Base-by-base conservation (phyloP, 2,113 vertebrate species). In the Charadrius vociferus region DNA sequence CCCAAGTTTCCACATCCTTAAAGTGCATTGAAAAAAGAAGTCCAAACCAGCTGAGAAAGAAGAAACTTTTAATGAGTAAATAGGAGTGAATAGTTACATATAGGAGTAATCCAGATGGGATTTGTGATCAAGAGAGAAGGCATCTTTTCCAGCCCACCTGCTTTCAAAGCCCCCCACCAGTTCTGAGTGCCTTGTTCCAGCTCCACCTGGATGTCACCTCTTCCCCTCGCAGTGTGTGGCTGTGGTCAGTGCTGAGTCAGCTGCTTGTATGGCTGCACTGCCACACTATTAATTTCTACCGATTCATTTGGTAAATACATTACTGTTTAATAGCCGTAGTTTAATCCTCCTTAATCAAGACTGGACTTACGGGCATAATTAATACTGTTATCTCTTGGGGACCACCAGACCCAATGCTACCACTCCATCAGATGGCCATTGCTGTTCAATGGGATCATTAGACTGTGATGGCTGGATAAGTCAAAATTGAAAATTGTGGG, bases 221-320 rank as follows among this genome's bases (percentile, higher is more conserved):
- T 23, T 29, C 10, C 2, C 6, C 9, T 26, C 4, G 3, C 0
- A 0, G 23, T 3, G 1, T 8, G 22, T 49, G 43, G 5, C 26
- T 63, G 26, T 50, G 32, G 17, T 75, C 32, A 21, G 2, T 32
- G n/a, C 17, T 56, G 41, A 13, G 34, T n/a, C 29, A n/a, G 14
- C 10, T 50, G 11, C 5, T 7, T 61, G 2, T 12, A 29, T 52
- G 39, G 27, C 63, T 91, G 59, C 34, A 22, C 18, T 56, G 27
- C 10, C 1, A 0, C 3, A 1, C 13, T 47, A 30, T 37, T 43
- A n/a, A n/a, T 27, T 65, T 70, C 41, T 75, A 20, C 45, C 27
- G 34, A 1, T 30, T 47, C 0, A 0, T 62, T 75, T 59, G 20
- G 7, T 55, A 68, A 81, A 94, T 10, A 18, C 5, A 27, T 53